Percentiles rank a stretch among this genome's conserved stretches.
Evolutionary conservation across 2,113 vertebrate genomes (phyloP).

Genomic region (Sialia sialis): DNA sequence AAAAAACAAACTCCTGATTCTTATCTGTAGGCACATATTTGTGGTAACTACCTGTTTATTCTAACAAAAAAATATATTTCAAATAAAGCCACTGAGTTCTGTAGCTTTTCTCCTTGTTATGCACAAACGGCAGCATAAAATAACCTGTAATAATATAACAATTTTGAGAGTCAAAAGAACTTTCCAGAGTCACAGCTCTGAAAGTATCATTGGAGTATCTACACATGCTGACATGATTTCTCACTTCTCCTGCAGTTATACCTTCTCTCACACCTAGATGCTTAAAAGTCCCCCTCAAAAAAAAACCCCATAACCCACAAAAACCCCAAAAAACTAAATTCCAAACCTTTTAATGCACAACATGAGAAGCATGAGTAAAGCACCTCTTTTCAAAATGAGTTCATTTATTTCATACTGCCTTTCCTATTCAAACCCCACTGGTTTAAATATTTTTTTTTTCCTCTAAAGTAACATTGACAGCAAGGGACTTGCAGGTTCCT

Average conservation of each 20-base stretch:
- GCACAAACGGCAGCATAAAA: not conserved
- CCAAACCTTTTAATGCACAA: not conserved
- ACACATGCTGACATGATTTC: not conserved
- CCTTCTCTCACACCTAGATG: not conserved
- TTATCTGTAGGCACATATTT: not conserved
- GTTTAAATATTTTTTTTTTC: not conserved
- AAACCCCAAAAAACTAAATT: not conserved
- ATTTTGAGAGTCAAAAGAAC: not conserved
- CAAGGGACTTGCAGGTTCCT: not conserved
- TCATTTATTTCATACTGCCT: not conserved
- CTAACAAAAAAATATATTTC: not conserved
- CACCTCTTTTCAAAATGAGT: accelerated
- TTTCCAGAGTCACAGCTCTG: not conserved
- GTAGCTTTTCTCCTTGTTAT: not conserved
- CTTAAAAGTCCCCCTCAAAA: not conserved
- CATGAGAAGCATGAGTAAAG: not conserved
- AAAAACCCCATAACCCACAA: not conserved
- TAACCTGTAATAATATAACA: accelerated
- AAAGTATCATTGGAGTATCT: not conserved
- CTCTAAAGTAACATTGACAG: not conserved
- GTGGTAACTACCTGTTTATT: not conserved
- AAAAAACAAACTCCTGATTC: not conserved
- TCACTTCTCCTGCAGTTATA: not conserved
- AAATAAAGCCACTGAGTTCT: not conserved
- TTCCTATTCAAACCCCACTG: not conserved